These are phyloP conservation scores for Diplodus sargus DNA, from an alignment of 2,797 vertebrate species.

Conservation along the genomic window DNA sequence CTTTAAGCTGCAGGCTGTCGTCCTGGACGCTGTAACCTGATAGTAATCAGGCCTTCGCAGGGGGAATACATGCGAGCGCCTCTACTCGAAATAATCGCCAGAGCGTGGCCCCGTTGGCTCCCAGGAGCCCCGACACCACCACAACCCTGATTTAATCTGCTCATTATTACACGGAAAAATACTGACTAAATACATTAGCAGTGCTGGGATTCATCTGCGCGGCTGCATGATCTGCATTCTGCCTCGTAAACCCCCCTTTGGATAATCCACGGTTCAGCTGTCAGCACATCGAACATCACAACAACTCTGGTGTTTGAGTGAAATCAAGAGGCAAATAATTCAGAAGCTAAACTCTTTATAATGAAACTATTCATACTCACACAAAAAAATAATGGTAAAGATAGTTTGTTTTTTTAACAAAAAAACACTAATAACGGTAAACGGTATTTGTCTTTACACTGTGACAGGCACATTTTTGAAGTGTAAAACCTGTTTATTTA, in stretches of 20 bases:
- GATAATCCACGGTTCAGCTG: slow-evolving; percentile 8
- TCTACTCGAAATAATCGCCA: slow-evolving; percentile 32
- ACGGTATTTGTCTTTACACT: too few relatives aligned
- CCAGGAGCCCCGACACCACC: slow-evolving; percentile 50
- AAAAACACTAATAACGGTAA: too few relatives aligned
- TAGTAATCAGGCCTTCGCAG: slow-evolving; percentile 89
- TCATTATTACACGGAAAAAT: slow-evolving; percentile 54
- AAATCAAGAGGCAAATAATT: neutral
- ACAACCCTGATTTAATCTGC: slow-evolving; percentile 57
- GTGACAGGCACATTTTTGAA: too few relatives aligned
- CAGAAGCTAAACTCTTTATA: too few relatives aligned
- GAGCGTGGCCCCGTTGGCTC: slow-evolving; percentile 49
- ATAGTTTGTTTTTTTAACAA: too few relatives aligned
- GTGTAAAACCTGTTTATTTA: too few relatives aligned
- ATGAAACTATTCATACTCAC: too few relatives aligned
- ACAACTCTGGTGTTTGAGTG: neutral
- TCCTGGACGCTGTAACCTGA: slow-evolving; percentile 94
- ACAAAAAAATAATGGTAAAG: too few relatives aligned
- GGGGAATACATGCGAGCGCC: slow-evolving; percentile 72
- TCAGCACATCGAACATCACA: neutral
- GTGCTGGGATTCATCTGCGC: neutral
- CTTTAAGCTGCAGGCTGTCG: slow-evolving; percentile 76
- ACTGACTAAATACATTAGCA: slow-evolving; percentile 36
- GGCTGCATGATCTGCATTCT: slow-evolving; percentile 2
- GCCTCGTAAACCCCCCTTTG: neutral